These are phyloP conservation scores for Drosophila macrospina DNA, from an alignment of 2,888 invertebrate species.

Conservation along the genomic window DNA sequence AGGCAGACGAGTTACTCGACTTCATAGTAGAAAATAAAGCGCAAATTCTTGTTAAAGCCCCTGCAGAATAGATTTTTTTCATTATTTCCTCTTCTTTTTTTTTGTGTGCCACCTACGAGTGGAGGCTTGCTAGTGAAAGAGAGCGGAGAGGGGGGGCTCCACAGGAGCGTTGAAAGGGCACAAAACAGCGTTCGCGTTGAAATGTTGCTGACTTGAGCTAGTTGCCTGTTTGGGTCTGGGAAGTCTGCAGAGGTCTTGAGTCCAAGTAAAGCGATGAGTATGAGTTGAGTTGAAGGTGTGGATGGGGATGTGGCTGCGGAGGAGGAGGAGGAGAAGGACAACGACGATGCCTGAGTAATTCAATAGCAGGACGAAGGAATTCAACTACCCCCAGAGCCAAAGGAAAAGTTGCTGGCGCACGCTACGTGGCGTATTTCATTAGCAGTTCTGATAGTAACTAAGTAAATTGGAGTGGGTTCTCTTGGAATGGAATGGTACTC, in stretches of 20 bases:
- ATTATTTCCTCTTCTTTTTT: slow-evolving; percentile 42
- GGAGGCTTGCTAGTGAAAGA: slow-evolving; percentile 6
- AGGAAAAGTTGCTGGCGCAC: slow-evolving; percentile 69
- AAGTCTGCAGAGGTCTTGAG: slow-evolving; percentile 14
- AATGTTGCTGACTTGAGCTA: slow-evolving; percentile 82
- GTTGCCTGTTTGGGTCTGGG: slow-evolving; percentile 48
- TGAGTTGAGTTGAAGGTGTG: neutral
- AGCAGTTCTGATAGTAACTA: slow-evolving; percentile 67
- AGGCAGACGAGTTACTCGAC: slow-evolving; percentile 41
- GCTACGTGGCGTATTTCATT: slow-evolving; percentile 80
- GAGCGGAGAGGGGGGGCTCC: slow-evolving; percentile 15
- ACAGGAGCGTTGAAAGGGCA: slow-evolving; percentile 75
- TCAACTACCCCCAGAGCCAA: slow-evolving; percentile 44
- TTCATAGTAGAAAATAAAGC: slow-evolving; percentile 66
- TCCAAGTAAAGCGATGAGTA: slow-evolving; percentile 13
- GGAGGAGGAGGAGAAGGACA: slow-evolving; percentile 6
- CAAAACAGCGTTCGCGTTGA: slow-evolving; percentile 72
- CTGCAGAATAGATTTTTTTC: slow-evolving; percentile 57
- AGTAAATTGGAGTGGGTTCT: slow-evolving; percentile 32
- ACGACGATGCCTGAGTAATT: slow-evolving; percentile 73
- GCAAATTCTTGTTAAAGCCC: slow-evolving; percentile 75
- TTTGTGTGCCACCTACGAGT: slow-evolving; percentile 47
- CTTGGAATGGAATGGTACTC: neutral
- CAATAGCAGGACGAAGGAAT: slow-evolving; percentile 63
- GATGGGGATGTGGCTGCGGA: neutral